Evolutionary conservation across 2,797 vertebrate species (phyloP).

Genomic region (Podargus strigoides): DNA sequence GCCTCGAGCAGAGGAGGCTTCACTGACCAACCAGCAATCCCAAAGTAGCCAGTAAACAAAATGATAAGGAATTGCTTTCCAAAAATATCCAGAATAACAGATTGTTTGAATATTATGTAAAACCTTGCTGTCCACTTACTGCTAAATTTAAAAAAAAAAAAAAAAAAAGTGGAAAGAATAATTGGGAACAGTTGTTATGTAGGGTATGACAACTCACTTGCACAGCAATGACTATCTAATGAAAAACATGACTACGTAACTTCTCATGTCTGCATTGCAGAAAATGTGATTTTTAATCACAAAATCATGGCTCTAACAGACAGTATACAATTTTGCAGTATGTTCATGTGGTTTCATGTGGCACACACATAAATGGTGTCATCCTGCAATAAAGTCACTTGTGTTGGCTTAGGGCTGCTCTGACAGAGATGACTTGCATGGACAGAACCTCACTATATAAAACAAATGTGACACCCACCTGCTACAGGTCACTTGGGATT

Average conservation of each 20-base stretch:
- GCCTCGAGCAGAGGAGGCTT: background rate
- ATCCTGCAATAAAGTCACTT: background rate
- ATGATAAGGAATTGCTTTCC: slow-evolving; percentile 21
- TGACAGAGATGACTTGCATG: background rate
- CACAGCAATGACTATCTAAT: slow-evolving; percentile 51
- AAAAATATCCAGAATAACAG: background rate
- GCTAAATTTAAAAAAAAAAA: background rate
- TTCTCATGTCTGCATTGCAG: slow-evolving; percentile 46
- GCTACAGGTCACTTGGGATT: background rate
- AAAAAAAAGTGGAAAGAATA: background rate
- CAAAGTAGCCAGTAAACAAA: slow-evolving; percentile 53
- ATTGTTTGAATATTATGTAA: background rate
- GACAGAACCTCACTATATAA: background rate
- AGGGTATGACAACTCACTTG: slow-evolving; percentile 45
- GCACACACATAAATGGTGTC: background rate
- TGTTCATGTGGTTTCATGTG: background rate
- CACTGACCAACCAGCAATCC: slow-evolving; percentile 38
- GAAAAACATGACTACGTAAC: slow-evolving; percentile 42
- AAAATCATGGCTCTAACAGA: slow-evolving; percentile 42
- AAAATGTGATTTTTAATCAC: slow-evolving; percentile 56
- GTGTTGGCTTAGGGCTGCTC: background rate
- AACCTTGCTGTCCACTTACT: background rate
- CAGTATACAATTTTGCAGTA: background rate
- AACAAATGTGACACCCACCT: background rate
- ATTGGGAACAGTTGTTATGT: background rate